Evolutionary conservation across 2,797 vertebrate genomes (phyloP).

Genomic region (Urosaurus nigricauda): DNA sequence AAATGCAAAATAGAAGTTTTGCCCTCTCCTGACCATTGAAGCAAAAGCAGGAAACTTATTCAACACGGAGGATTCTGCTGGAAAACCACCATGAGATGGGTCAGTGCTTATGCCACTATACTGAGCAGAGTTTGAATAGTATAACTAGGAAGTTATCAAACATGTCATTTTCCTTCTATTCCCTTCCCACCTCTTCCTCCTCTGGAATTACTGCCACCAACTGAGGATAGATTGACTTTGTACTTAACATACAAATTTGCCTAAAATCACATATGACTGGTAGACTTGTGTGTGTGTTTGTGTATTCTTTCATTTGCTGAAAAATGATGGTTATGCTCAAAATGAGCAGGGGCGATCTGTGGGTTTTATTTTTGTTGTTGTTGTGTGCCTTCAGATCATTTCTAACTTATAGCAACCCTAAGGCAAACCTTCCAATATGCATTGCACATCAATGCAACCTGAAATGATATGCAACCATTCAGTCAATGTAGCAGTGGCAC

Average conservation of each 20-base stretch:
- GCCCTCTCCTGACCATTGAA: not conserved
- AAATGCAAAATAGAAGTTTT: slow-evolving; percentile 20
- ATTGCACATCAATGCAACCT: no score
- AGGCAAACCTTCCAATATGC: no score
- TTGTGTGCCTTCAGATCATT: no score
- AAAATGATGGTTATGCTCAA: no score
- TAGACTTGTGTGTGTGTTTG: not conserved
- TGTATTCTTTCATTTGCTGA: not conserved
- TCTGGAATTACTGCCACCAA: not conserved
- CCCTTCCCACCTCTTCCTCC: no score
- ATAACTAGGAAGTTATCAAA: no score
- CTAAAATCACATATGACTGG: not conserved
- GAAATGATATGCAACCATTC: no score
- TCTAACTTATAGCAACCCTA: no score
- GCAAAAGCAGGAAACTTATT: slow-evolving; percentile 1
- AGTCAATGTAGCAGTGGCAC: no score
- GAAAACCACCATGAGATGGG: not conserved
- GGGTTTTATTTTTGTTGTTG: no score
- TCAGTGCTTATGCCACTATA: not conserved
- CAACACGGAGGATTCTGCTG: not conserved
- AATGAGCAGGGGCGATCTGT: not conserved
- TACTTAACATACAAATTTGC: slow-evolving; percentile 4
- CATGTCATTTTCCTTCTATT: not conserved
- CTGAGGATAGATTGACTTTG: not conserved
- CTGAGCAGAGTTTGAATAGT: not conserved